phyloP scores from a whole-genome alignment of 1,140 invertebrate species.

The Drosophila orosa region DNA sequence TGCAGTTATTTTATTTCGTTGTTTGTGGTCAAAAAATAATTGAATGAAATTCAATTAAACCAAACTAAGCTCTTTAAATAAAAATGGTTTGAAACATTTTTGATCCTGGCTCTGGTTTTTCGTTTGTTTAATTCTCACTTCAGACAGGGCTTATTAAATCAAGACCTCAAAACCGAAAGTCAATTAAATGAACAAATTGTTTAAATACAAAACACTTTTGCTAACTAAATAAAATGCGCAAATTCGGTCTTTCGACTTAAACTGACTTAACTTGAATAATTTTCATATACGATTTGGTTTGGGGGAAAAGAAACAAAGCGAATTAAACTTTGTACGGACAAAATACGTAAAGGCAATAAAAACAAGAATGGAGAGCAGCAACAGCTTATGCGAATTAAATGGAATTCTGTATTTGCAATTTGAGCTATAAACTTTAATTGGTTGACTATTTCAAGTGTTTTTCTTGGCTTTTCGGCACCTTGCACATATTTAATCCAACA shows the following conservation, averaged over 20 bases:
- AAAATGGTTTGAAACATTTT: not conserved
- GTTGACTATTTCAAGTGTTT: constrained; percentile 8
- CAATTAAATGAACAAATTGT: constrained; percentile 24
- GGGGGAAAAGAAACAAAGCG: not conserved
- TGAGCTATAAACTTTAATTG: constrained; percentile 24
- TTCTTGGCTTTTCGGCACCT: constrained; percentile 1
- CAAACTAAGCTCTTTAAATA: not conserved
- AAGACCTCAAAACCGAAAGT: constrained; percentile 3
- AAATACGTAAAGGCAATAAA: constrained; percentile 23
- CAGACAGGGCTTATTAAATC: constrained; percentile 8
- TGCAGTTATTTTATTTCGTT: not conserved
- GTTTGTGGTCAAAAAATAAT: not conserved
- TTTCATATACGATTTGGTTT: constrained; percentile 16
- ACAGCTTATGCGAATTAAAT: constrained; percentile 20
- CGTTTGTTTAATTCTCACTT: constrained; percentile 4
- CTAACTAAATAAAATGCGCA: constrained; percentile 16
- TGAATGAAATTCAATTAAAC: constrained; percentile 15
- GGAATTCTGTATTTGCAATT: constrained; percentile 22
- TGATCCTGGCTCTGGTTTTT: not conserved
- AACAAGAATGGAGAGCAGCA: not conserved
- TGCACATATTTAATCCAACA: not conserved
- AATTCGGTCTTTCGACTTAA: constrained; percentile 1
- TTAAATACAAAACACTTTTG: constrained; percentile 33
- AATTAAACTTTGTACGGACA: constrained; percentile 16
- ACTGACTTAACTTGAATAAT: constrained; percentile 10